Conservation (phyloP, 2,888 invertebrate genomes). For the Tenthredo distinguenda region DNA sequence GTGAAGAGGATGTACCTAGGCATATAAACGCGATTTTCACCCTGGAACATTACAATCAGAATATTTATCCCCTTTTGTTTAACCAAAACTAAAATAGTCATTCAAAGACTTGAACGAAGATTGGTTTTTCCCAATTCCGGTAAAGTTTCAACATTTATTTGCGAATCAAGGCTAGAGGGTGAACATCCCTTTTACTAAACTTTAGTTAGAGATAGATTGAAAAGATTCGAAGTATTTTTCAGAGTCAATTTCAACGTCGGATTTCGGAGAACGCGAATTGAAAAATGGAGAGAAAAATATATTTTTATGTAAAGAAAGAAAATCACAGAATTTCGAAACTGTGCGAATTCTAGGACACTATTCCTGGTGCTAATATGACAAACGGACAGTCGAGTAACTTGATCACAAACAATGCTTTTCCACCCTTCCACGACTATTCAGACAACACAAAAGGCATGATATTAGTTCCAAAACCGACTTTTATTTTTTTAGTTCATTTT, state of each 20-base stretch:
- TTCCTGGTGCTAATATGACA: not conserved
- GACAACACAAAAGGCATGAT: constrained; percentile 9
- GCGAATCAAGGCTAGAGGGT: not conserved
- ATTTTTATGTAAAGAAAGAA: not conserved
- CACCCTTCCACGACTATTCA: constrained; percentile 13
- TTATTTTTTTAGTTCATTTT: not conserved
- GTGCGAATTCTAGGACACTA: constrained; percentile 11
- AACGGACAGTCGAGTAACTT: not conserved
- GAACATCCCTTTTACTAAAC: not conserved
- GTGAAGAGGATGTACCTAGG: not conserved
- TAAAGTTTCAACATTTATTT: not conserved
- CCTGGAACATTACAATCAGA: not conserved
- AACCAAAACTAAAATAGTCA: not conserved
- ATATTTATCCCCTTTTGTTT: not conserved
- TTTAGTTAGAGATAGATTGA: not conserved
- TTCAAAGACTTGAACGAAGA: not conserved
- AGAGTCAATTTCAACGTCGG: not conserved
- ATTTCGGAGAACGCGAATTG: not conserved
- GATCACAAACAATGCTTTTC: constrained; percentile 6
- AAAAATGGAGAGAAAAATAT: not conserved
- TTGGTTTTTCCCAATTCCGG: not conserved
- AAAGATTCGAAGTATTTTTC: not conserved
- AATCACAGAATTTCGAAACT: constrained; percentile 4
- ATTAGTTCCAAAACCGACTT: not conserved
- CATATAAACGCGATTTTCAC: not conserved